Evolutionary conservation across 2,113 vertebrate species (phyloP).

Genomic region (Daboia siamensis): DNA sequence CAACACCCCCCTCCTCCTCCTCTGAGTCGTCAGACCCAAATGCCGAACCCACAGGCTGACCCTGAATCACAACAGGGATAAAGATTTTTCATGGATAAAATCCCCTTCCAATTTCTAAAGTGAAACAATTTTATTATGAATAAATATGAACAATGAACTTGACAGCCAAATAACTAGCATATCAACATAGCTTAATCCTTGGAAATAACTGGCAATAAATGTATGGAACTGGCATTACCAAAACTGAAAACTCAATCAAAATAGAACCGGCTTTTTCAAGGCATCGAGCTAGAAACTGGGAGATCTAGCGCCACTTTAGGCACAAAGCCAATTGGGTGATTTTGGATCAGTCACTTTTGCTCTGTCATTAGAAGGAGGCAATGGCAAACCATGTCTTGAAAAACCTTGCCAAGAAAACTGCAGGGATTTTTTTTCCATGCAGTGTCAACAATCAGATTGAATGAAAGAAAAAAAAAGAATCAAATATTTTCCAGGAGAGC

Average conservation of each 20-base stretch:
- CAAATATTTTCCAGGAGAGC: neutral
- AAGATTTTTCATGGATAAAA: neutral
- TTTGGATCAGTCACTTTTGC: neutral
- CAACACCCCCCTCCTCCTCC: too few species aligned
- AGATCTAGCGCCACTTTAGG: neutral
- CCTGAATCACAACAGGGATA: too few species aligned
- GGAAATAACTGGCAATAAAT: neutral
- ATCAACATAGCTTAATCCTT: neutral
- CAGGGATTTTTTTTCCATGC: neutral
- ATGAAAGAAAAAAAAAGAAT: neutral
- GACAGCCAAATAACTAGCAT: neutral
- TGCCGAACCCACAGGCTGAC: too few species aligned
- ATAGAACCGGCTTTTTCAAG: neutral
- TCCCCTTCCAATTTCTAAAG: neutral
- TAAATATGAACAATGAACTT: neutral
- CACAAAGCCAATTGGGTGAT: neutral
- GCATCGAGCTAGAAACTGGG: neutral
- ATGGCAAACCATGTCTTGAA: neutral
- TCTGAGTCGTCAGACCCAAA: too few species aligned
- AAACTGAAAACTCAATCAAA: neutral
- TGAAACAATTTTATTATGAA: neutral
- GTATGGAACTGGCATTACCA: neutral
- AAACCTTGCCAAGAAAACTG: neutral
- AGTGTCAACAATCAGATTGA: neutral
- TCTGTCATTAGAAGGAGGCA: neutral